Evolutionary conservation across 1,140 invertebrate genomes (phyloP).

Genomic region (Brachionus rotundiformis): DNA sequence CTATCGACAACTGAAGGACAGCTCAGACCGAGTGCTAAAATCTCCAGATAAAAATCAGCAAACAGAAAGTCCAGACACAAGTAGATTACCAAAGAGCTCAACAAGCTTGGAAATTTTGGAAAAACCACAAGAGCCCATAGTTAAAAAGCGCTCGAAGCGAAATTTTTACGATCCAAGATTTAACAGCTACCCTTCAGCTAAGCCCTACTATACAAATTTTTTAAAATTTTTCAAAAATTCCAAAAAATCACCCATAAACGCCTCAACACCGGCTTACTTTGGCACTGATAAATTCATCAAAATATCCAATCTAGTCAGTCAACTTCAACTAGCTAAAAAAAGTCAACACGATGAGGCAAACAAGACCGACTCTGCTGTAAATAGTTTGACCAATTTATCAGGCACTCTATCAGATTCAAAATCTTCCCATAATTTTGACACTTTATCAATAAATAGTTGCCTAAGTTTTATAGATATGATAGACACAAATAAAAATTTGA

Average conservation of each 20-base stretch:
- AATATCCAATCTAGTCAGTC: neutral
- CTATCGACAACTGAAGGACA: neutral
- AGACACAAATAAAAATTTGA: constrained; percentile 16
- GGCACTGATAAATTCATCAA: neutral
- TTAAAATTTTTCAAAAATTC: constrained; percentile 31
- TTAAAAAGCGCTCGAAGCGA: neutral
- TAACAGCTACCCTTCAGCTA: constrained; percentile 8
- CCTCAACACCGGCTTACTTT: neutral
- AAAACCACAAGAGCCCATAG: neutral
- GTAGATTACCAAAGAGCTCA: neutral
- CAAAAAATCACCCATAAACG: neutral
- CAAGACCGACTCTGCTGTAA: neutral
- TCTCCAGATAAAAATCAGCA: neutral
- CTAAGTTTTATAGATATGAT: constrained; percentile 10
- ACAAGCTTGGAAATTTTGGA: neutral
- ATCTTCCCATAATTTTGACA: neutral
- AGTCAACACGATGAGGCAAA: neutral
- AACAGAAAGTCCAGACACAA: neutral
- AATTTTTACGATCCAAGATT: constrained; percentile 11
- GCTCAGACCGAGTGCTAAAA: neutral
- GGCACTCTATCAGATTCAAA: constrained; percentile 16
- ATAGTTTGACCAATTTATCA: constrained; percentile 5
- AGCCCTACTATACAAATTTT: neutral
- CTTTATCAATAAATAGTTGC: constrained; percentile 8
- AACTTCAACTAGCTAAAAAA: neutral